phyloP scores from a whole-genome alignment of 2,797 vertebrate species.

The Helarctos malayanus region DNA sequence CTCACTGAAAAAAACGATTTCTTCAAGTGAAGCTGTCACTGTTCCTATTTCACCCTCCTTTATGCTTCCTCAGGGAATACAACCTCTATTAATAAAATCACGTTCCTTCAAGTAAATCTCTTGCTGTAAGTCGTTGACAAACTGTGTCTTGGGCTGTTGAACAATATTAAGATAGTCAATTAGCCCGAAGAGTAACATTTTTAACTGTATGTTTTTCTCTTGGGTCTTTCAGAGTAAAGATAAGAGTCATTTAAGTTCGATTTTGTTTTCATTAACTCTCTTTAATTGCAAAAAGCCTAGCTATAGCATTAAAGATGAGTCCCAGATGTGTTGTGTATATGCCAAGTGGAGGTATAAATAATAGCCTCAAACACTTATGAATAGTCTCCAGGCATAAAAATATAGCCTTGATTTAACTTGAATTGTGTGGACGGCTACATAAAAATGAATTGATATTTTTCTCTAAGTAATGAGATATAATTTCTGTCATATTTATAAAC shows the following conservation, averaged over 20 bases:
- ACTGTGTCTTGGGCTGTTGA: conserved; percentile 13
- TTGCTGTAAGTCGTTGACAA: not conserved
- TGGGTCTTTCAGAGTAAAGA: not conserved
- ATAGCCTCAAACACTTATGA: not conserved
- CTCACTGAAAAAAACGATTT: conserved; percentile 6
- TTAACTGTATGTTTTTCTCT: not conserved
- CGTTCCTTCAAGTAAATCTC: not conserved
- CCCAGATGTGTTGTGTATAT: not conserved
- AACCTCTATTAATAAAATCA: conserved; percentile 8
- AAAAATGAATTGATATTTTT: conserved; percentile 39
- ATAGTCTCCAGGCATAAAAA: not conserved
- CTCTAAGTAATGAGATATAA: conserved; percentile 13
- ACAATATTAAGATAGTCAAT: conserved; percentile 31
- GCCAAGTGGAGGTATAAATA: conserved; percentile 15
- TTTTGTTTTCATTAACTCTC: conserved; percentile 56
- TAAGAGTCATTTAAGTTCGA: conserved; percentile 39
- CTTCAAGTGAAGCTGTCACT: not conserved
- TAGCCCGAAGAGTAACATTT: conserved; percentile 37
- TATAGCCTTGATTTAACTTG: not conserved
- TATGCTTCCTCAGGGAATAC: not conserved
- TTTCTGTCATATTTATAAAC: not conserved
- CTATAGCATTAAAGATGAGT: conserved; percentile 34
- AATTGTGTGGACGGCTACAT: not conserved
- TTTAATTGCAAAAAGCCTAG: conserved; percentile 13
- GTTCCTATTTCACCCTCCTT: not conserved